Evolutionary conservation across 2,797 vertebrate species (phyloP).

Genomic region (Cynopterus sphinx): DNA sequence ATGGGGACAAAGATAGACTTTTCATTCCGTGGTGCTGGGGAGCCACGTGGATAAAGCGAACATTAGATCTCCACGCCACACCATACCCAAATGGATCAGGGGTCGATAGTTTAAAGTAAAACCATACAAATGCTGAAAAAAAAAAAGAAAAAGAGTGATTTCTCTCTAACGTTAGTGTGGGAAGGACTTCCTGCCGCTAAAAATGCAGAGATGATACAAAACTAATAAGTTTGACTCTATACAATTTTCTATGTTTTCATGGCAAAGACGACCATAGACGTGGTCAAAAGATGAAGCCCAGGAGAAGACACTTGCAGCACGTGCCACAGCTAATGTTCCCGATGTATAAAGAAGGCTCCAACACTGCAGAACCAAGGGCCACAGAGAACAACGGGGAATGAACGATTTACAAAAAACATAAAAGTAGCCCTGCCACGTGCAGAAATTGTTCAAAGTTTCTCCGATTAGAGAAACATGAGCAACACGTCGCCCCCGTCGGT

Average conservation of each 20-base stretch:
- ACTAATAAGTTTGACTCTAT: not conserved
- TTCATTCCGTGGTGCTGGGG: not conserved
- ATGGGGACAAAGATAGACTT: not conserved
- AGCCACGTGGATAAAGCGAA: not conserved
- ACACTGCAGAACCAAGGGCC: not conserved
- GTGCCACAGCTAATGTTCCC: not conserved
- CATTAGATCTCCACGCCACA: not conserved
- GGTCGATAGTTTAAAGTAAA: slow-evolving; percentile 11
- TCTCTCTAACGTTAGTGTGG: not conserved
- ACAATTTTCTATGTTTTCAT: not conserved
- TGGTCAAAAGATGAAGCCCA: not conserved
- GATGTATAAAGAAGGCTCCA: not conserved
- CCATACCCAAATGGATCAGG: not conserved
- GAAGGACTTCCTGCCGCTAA: not conserved
- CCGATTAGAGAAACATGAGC: not conserved
- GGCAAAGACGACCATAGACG: not conserved
- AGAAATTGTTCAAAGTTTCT: not conserved
- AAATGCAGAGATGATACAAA: not conserved
- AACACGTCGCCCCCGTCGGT: not conserved
- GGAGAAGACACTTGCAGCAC: not conserved
- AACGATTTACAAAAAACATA: not conserved
- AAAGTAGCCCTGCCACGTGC: not conserved
- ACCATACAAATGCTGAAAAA: not conserved
- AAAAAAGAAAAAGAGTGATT: not conserved
- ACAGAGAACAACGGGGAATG: not conserved